A percentile compares a stretch with the other conserved stretches of the same genome.
phyloP scores from a whole-genome alignment of 2,113 vertebrate genomes.

The Pungitius pungitius region DNA sequence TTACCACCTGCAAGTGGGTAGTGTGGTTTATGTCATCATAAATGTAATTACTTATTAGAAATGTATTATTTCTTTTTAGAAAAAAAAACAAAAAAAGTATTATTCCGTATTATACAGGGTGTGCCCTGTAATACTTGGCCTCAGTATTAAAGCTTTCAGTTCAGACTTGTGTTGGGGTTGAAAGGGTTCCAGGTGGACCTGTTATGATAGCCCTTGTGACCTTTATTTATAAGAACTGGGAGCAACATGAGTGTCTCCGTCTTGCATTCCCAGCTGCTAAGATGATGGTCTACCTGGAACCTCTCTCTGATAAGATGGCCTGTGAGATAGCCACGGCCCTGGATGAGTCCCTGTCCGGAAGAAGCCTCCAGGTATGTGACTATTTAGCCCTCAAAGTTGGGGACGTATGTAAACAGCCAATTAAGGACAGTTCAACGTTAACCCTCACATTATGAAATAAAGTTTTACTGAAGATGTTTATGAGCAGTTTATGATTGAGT shows the following conservation, averaged over 20 bases:
- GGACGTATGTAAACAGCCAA: too few species aligned
- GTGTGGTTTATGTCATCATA: too few species aligned
- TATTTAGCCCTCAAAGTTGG: background rate
- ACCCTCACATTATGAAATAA: too few species aligned
- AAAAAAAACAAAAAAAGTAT: too few species aligned
- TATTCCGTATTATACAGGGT: too few species aligned
- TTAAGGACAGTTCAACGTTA: too few species aligned
- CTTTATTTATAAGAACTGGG: background rate
- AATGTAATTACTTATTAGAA: too few species aligned
- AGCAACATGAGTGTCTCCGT: background rate
- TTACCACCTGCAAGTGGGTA: too few species aligned
- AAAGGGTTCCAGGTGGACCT: background rate
- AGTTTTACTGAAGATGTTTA: too few species aligned
- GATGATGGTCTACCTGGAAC: constrained; percentile 94
- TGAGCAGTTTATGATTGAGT: too few species aligned
- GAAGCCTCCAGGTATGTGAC: constrained; percentile 86
- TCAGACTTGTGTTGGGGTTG: background rate
- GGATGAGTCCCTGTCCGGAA: constrained; percentile 87
- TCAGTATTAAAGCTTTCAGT: background rate
- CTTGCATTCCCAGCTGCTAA: constrained; percentile 79
- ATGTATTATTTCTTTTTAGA: too few species aligned
- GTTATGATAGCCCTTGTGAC: background rate
- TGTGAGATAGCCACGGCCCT: constrained; percentile 87
- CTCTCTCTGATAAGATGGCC: constrained; percentile 88
- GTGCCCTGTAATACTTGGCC: too few species aligned